A percentile compares a stretch with the other conserved stretches of the same genome.
phyloP scores from a whole-genome alignment of 1,140 invertebrate genomes.

The Acromyrmex heyeri region DNA sequence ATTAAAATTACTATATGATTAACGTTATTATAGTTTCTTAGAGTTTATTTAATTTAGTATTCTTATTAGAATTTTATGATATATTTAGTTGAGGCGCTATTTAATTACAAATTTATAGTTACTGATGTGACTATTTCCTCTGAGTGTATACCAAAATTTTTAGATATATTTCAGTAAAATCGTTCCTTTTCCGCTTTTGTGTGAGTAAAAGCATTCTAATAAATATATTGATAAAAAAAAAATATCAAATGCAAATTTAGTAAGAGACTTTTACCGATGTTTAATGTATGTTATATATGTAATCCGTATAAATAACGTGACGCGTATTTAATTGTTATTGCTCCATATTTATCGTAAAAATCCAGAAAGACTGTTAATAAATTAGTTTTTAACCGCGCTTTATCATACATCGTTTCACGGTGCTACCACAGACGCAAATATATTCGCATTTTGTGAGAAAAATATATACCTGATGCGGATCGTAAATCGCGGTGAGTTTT shows the following conservation, averaged over 20 bases:
- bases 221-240: neutral
- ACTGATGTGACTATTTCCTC: too few relatives aligned
- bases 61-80: too few relatives aligned
- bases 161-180: too few relatives aligned
- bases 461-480: constrained; percentile 45
- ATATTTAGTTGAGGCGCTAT: too few relatives aligned
- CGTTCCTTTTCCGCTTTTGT: too few relatives aligned
- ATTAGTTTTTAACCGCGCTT: constrained; percentile 44
- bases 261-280: neutral
- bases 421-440: constrained; percentile 14
- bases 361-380: constrained; percentile 13
- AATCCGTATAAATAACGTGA: constrained; percentile 2
- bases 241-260: neutral
- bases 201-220: neutral
- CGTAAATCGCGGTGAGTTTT: constrained; percentile 46
- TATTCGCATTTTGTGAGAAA: constrained; percentile 28
- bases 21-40: too few relatives aligned
- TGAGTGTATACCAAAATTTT: too few relatives aligned
- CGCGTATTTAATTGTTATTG: constrained; percentile 3
- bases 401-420: constrained; percentile 13
- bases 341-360: neutral
- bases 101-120: too few relatives aligned
- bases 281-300: neutral
- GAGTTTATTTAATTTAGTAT: too few relatives aligned
- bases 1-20: too few relatives aligned